Evolutionary conservation across 92 coral and sea anemone species (phyloP).

Genomic region (Meandrina meandrites): DNA sequence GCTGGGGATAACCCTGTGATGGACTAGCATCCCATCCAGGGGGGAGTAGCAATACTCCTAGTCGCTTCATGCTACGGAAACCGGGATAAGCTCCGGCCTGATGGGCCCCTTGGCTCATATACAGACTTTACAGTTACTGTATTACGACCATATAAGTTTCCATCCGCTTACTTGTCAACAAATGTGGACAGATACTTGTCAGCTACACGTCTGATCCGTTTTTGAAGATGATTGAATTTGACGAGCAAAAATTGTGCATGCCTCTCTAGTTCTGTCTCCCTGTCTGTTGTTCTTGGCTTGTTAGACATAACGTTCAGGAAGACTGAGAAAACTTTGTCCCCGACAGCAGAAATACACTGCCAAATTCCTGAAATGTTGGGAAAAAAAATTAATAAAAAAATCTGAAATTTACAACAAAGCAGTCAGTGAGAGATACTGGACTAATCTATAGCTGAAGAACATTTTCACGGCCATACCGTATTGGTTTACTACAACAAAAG

Average conservation of each 20-base stretch:
- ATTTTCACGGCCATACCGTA: too few species aligned
- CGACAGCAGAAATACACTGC: constrained; percentile 94
- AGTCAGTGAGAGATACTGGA: too few species aligned
- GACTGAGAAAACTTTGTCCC: constrained; percentile 87
- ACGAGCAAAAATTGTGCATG: constrained; percentile 94
- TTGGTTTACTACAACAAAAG: too few species aligned
- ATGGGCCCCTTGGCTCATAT: too few species aligned
- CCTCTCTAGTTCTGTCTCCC: constrained; percentile 86
- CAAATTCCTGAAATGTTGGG: constrained; percentile 80
- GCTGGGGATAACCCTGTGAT: too few species aligned
- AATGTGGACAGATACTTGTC: constrained; percentile 88
- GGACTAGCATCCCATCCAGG: too few species aligned
- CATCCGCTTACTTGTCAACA: constrained; percentile 84
- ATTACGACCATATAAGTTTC: too few species aligned
- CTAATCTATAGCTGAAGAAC: not conserved
- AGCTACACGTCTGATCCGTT: constrained; percentile 91
- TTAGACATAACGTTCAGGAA: constrained; percentile 84
- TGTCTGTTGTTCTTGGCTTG: constrained; percentile 81
- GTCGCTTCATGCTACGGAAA: too few species aligned
- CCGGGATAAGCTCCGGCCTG: too few species aligned
- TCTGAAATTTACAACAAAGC: too few species aligned
- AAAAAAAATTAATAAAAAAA: not conserved
- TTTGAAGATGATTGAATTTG: constrained; percentile 88
- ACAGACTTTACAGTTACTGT: too few species aligned
- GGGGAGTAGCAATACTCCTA: too few species aligned